Percentiles rank a stretch among this genome's conserved stretches.
These are phyloP conservation scores for Scomber scombrus DNA, from an alignment of 2,113 vertebrate species.

Conservation along the genomic window DNA sequence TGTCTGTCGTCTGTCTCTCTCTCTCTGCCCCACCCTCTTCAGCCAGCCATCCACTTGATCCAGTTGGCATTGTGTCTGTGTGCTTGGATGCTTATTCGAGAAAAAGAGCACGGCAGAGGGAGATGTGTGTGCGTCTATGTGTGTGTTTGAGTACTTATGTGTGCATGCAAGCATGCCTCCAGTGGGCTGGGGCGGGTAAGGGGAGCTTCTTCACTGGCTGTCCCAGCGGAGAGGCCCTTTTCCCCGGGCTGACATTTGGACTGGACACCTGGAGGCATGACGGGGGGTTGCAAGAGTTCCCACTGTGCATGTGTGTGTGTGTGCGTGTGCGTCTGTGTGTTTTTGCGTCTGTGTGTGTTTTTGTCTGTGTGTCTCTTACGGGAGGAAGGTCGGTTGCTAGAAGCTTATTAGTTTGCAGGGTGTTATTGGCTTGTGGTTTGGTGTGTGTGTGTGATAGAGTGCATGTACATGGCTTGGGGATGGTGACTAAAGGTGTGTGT, in stretches of 20 bases:
- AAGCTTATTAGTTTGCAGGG: constrained; percentile 62
- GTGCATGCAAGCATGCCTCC: constrained; percentile 31
- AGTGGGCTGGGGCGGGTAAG: constrained; percentile 36
- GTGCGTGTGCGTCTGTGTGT: neutral
- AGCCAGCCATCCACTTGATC: constrained; percentile 55
- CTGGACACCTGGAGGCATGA: constrained; percentile 77
- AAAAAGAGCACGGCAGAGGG: constrained; percentile 24
- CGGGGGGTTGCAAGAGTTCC: constrained; percentile 60
- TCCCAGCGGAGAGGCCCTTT: constrained; percentile 76
- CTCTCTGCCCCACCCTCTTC: constrained; percentile 8
- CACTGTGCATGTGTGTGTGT: constrained; percentile 33
- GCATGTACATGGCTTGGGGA: neutral
- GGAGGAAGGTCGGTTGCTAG: constrained; percentile 44
- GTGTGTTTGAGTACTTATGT: too few relatives aligned
- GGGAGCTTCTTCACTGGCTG: constrained; percentile 64
- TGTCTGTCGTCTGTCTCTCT: neutral
- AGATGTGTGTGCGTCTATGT: neutral
- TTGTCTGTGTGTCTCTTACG: constrained; percentile 10
- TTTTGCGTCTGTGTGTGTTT: constrained; percentile 8
- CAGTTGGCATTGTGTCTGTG: constrained; percentile 41
- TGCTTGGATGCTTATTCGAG: constrained; percentile 53
- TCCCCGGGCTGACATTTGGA: constrained; percentile 80
- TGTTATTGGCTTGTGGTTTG: constrained; percentile 61
- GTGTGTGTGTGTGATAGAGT: constrained; percentile 33
- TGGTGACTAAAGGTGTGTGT: constrained; percentile 1